Evolutionary conservation across 2,113 vertebrate species (phyloP).

Genomic region (Paraplagusia blochii): DNA sequence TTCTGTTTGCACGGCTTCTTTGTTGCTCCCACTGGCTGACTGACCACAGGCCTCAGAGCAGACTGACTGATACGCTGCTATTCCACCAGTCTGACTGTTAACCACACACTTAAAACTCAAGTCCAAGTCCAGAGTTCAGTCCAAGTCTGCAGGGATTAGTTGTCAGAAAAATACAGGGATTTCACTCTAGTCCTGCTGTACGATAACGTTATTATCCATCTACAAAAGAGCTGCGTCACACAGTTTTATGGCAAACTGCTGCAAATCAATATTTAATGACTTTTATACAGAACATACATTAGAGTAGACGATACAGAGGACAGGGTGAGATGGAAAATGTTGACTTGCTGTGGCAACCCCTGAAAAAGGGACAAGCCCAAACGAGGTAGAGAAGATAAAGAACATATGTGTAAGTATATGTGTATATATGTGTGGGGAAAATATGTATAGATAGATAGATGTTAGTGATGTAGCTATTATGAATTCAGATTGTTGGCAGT

Average conservation of each 20-base stretch:
- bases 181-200: not conserved
- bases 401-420: too few species aligned
- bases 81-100: conserved; percentile 24
- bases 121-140: conserved; percentile 15
- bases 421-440: too few species aligned
- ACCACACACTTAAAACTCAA: conserved; percentile 20
- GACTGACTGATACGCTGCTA: conserved; percentile 41
- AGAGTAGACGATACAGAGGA: too few species aligned
- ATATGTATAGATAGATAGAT: too few species aligned
- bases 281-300: too few species aligned
- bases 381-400: too few species aligned
- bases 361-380: too few species aligned
- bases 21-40: conserved; percentile 32
- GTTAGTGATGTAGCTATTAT: too few species aligned
- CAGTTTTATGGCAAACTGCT: not conserved
- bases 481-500: too few species aligned
- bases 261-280: too few species aligned
- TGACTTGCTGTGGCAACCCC: too few species aligned
- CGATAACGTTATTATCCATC: not conserved
- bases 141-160: conserved; percentile 13
- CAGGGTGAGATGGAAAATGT: too few species aligned
- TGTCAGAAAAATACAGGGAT: not conserved
- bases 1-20: conserved; percentile 24
- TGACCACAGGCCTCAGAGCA: conserved; percentile 51
- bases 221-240: not conserved